Percentiles rank a stretch among this genome's conserved stretches.
Conservation (phyloP, 1,140 invertebrate genomes). For the Lordiphosa collinella region DNA sequence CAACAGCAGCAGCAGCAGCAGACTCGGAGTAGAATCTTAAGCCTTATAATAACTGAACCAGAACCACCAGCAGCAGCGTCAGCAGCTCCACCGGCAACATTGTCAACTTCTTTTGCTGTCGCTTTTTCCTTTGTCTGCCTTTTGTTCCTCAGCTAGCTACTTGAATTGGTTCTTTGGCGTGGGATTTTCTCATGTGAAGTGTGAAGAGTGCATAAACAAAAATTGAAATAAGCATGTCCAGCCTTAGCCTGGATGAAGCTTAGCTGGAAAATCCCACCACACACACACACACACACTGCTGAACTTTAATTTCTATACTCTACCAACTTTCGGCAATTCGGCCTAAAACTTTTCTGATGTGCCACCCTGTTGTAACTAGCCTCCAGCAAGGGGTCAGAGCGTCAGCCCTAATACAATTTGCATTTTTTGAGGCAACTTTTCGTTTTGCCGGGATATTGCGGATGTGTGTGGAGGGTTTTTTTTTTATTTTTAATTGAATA, state of each 20-base stretch:
- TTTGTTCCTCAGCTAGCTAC: not conserved
- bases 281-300: constrained; percentile 2
- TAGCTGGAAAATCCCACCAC: constrained; percentile 10
- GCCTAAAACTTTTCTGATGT: constrained; percentile 3
- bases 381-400: constrained; percentile 10
- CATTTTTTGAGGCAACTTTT: constrained; percentile 37
- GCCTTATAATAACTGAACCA: constrained; percentile 58
- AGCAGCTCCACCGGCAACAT: constrained; percentile 20
- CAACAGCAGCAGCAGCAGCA: too few relatives aligned
- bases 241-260: too few relatives aligned
- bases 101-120: constrained; percentile 22
- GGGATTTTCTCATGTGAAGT: constrained; percentile 46
- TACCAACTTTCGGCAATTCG: too few relatives aligned
- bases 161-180: constrained; percentile 10
- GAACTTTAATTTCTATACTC: too few relatives aligned
- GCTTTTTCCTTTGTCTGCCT: not conserved
- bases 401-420: constrained; percentile 59
- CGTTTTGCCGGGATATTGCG: not conserved
- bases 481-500: constrained; percentile 60
- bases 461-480: constrained; percentile 10
- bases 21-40: too few relatives aligned
- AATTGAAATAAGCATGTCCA: constrained; percentile 20
- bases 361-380: constrained; percentile 6
- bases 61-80: constrained; percentile 17
- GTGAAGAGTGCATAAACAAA: constrained; percentile 32